Conservation (phyloP, 2,888 invertebrate species). For the Nebria salina region DNA sequence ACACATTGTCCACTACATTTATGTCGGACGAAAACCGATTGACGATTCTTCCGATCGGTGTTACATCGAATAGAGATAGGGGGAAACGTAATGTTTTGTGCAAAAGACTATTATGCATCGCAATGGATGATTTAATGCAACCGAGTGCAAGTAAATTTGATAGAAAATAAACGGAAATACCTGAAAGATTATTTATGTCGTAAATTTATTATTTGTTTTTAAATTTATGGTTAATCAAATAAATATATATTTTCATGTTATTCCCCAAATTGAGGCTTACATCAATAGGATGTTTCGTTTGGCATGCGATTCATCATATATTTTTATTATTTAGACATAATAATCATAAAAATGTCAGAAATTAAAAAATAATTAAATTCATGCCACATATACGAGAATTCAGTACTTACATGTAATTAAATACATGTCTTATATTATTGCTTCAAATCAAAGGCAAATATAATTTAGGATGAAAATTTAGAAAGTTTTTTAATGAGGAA, state of each 20-base stretch:
- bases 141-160: constrained; percentile 59
- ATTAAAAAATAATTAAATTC: no score
- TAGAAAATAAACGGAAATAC: constrained; percentile 59
- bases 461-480: no score
- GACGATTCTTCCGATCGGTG: constrained; percentile 71
- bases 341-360: no score
- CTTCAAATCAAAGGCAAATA: no score
- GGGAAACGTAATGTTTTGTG: constrained; percentile 65
- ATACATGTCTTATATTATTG: no score
- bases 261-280: no score
- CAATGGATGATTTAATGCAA: constrained; percentile 59
- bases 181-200: constrained; percentile 56
- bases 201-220: constrained; percentile 18
- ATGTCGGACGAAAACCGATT: constrained; percentile 70
- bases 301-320: constrained; percentile 2
- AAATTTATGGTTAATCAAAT: constrained; percentile 19
- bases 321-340: no score
- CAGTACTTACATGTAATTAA: no score
- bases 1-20: constrained; percentile 65
- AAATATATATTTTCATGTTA: constrained; percentile 36
- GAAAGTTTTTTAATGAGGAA: no score
- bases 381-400: no score
- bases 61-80: constrained; percentile 70
- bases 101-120: constrained; percentile 65
- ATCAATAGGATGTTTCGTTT: background rate